Percentiles rank a stretch among this genome's conserved stretches.
Conservation (phyloP, 1,140 invertebrate genomes). For the Luehdorfia chinensis region DNA sequence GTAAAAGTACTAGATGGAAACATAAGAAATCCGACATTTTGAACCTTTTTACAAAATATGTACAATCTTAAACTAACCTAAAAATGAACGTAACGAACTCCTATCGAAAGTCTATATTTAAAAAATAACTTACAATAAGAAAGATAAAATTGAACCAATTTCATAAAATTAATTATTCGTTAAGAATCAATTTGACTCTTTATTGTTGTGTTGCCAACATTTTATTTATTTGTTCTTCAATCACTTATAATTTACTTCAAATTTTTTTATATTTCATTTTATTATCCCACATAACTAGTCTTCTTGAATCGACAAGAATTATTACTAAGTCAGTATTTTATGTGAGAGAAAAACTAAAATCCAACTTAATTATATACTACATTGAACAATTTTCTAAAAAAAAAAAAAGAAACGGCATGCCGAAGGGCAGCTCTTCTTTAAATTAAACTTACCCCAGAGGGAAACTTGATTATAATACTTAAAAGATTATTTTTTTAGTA, state of each 20-base stretch:
- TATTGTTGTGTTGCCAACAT: conserved; percentile 13
- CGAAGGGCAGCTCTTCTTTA: too few species aligned
- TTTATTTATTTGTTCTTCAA: conserved; percentile 20
- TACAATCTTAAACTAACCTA: conserved; percentile 14
- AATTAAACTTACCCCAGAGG: too few species aligned
- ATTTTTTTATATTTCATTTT: conserved; percentile 22
- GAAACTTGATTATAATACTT: too few species aligned
- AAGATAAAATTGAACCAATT: conserved; percentile 10
- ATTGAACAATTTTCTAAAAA: too few species aligned
- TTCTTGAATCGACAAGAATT: conserved; percentile 29
- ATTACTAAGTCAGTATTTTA: conserved; percentile 22
- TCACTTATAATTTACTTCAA: conserved; percentile 20
- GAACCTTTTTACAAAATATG: conserved; percentile 15
- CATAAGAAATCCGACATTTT: conserved; percentile 1
- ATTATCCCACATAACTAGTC: conserved; percentile 25
- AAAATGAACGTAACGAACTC: conserved; percentile 12
- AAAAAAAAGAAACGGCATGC: too few species aligned
- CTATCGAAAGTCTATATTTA: conserved; percentile 3
- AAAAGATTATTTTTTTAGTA: too few species aligned
- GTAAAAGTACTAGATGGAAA: background rate
- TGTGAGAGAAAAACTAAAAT: conserved; percentile 21
- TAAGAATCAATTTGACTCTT: conserved; percentile 29
- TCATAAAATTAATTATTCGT: conserved; percentile 26
- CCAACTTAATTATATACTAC: too few species aligned
- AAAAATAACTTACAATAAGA: conserved; percentile 10